phyloP scores from a whole-genome alignment of 2,797 vertebrate species.

The Buphagus erythrorhynchus region DNA sequence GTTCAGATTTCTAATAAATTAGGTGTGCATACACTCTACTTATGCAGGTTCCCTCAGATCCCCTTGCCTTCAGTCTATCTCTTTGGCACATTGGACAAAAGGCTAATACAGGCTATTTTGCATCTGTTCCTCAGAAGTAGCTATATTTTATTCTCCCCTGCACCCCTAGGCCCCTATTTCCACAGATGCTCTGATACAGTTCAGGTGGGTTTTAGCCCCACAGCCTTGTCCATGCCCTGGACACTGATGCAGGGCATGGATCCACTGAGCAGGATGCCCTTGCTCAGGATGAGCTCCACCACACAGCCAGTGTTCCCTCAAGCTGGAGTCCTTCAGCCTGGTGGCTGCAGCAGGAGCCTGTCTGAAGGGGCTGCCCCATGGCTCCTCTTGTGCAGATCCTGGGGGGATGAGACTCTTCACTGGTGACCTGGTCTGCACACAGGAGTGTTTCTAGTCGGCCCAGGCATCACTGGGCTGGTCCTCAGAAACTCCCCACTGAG shows the following conservation, averaged over 20 bases:
- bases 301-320: rapidly evolving
- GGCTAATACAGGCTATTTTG: neutral
- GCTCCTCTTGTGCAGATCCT: neutral
- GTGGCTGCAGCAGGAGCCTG: neutral
- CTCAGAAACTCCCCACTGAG: neutral
- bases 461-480: rapidly evolving
- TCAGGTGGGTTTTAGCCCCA: rapidly evolving
- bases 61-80: neutral
- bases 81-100: neutral
- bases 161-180: neutral
- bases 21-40: neutral
- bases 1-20: neutral
- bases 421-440: rapidly evolving
- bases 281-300: neutral
- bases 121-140: neutral
- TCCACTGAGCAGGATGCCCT: neutral
- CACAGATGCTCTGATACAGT: rapidly evolving
- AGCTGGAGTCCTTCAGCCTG: neutral
- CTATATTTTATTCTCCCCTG: neutral
- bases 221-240: neutral
- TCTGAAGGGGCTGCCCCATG: neutral
- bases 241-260: too few relatives aligned
- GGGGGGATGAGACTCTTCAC: neutral
- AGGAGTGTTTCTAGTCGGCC: neutral
- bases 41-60: neutral